Conservation (phyloP, 2,113 vertebrate species). For the Seriola aureovittata region DNA sequence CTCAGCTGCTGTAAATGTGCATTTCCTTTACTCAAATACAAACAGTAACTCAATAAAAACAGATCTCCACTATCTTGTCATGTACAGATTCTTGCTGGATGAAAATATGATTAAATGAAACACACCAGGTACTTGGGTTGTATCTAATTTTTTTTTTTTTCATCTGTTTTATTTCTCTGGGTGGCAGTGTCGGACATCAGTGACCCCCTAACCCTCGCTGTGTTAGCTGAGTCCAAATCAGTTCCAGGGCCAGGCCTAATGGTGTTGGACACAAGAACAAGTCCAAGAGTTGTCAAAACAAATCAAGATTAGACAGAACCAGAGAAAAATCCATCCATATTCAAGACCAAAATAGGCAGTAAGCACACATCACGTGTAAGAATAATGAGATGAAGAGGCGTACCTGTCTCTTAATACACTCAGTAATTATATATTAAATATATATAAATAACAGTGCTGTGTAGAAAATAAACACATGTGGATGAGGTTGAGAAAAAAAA, state of each 20-base stretch:
- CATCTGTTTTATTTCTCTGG: background rate
- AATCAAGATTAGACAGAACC: background rate
- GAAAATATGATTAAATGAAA: background rate
- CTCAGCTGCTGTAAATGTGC: constrained; percentile 32
- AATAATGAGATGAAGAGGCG: background rate
- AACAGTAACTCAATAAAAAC: background rate
- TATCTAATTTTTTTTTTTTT: background rate
- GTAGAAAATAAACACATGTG: background rate
- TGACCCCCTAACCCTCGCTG: background rate
- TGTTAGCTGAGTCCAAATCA: background rate
- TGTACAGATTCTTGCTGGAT: background rate
- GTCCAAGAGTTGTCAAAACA: background rate
- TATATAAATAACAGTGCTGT: background rate
- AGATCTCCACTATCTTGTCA: background rate
- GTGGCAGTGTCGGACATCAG: background rate
- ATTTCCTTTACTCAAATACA: background rate
- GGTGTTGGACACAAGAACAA: background rate
- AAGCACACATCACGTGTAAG: background rate
- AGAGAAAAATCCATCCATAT: background rate
- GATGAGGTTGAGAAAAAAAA: background rate
- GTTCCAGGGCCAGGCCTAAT: background rate
- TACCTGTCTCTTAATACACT: background rate
- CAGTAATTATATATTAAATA: background rate
- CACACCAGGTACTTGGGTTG: too few relatives aligned
- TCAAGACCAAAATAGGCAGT: background rate